phyloP scores from a whole-genome alignment of 1,140 invertebrate genomes.

The Heterodera carotae region DNA sequence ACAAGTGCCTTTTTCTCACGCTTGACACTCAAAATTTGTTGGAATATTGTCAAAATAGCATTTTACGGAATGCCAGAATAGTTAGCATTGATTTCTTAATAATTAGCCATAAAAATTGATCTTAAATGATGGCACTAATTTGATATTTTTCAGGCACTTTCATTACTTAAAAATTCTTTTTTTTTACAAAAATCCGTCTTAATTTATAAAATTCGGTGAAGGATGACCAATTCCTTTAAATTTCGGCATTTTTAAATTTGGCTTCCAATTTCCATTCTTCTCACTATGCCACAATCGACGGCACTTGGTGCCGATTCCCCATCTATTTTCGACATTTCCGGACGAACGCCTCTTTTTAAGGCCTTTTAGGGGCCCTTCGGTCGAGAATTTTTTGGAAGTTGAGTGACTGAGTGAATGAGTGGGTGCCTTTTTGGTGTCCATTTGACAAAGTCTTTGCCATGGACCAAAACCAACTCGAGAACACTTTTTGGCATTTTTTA shows the following conservation, averaged over 20 bases:
- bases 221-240: not conserved
- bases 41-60: too few relatives aligned
- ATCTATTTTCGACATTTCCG: not conserved
- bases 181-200: too few relatives aligned
- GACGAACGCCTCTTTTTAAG: not conserved
- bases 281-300: not conserved
- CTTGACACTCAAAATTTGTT: too few relatives aligned
- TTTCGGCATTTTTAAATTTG: not conserved
- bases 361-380: not conserved
- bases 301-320: not conserved
- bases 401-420: too few relatives aligned
- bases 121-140: too few relatives aligned
- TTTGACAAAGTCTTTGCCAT: not conserved
- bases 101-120: too few relatives aligned
- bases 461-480: not conserved
- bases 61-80: too few relatives aligned
- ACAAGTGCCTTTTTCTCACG: too few relatives aligned
- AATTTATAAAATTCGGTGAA: too few relatives aligned
- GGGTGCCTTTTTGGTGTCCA: not conserved
- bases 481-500: not conserved
- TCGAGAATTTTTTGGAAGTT: not conserved
- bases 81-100: too few relatives aligned
- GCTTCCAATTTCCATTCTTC: not conserved
- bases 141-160: too few relatives aligned
- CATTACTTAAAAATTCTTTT: too few relatives aligned